Base-by-base conservation (phyloP, 2,113 vertebrate species). In the Pavo muticus region DNA sequence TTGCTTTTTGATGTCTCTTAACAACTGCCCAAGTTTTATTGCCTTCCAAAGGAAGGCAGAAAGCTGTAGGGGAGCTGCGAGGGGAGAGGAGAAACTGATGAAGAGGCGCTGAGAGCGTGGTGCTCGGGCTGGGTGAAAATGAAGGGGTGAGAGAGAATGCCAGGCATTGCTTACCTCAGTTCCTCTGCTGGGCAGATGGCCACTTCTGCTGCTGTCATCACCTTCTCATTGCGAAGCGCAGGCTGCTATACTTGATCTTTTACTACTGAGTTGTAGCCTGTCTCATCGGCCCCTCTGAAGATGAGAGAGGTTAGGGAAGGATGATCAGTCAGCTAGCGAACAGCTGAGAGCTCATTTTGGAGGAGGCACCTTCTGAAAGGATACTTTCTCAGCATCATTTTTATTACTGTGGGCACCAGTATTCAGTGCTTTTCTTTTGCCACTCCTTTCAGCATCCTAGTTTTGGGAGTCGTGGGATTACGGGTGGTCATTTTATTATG, bases 111-210 rank as follows among this genome's bases (percentile, higher is more conserved):
- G 44, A 81, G 54, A 42, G 37, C 69, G 71, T 1, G 0, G n/a
- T 87, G 40, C 67, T 90, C 39, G 65, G 23, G n/a, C 44, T 91
- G 61, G 76, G 15, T 75, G 80, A 54, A 71, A 88, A 93, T 87
- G 83, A 92, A 84, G 47, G 61, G 21, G 35, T 3, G 9, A 83
- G 68, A 86, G 79, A 89, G 82, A 86, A 87, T 85, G 39, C 60
- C 44, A 88, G 78, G 78, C 89, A 87, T 1, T 91, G 91, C 82
- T 21, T 87, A 72, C 84, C 67, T 92, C 69, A 6, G 1, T 90
- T 91, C 63, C 75, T 94, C 32, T 80, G 68, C 64, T 86, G 90
- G 87, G 91, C 93, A 91, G 75, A 16, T 88, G 72, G 87, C 93
- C 87, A 93, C 91, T 42, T 85, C 5, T 60, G 35, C 87, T 93